Conservation (phyloP, 2,888 invertebrate species). For the Hartigia nigra region DNA sequence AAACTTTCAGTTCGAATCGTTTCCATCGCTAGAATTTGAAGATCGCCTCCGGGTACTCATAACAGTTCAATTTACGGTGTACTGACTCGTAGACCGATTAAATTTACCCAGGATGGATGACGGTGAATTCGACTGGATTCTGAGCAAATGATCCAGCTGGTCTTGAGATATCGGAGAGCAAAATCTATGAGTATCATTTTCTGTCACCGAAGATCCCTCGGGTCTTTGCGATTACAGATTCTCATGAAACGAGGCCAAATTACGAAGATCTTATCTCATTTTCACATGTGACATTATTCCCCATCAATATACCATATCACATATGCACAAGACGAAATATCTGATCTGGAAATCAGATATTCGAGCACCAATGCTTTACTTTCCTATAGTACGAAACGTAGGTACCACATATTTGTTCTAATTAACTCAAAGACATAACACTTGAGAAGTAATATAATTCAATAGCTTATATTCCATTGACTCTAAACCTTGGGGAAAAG, state of each 20-base stretch:
- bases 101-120: background rate
- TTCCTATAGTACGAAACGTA: too few species aligned
- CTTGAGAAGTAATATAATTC: background rate
- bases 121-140: background rate
- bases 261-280: background rate
- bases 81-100: background rate
- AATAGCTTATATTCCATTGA: background rate
- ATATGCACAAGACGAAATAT: background rate
- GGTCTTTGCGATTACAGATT: background rate
- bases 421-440: background rate
- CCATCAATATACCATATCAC: background rate
- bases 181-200: background rate
- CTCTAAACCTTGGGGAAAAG: background rate
- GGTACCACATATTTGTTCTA: background rate
- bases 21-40: background rate
- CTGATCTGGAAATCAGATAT: too few species aligned
- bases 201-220: background rate
- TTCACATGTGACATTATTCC: background rate
- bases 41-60: background rate
- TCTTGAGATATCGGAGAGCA: background rate
- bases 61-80: background rate
- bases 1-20: background rate
- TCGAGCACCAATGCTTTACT: too few species aligned
- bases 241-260: background rate
- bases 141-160: background rate